phyloP scores from a whole-genome alignment of 2,113 vertebrate species.

The Cebidichthys violaceus region DNA sequence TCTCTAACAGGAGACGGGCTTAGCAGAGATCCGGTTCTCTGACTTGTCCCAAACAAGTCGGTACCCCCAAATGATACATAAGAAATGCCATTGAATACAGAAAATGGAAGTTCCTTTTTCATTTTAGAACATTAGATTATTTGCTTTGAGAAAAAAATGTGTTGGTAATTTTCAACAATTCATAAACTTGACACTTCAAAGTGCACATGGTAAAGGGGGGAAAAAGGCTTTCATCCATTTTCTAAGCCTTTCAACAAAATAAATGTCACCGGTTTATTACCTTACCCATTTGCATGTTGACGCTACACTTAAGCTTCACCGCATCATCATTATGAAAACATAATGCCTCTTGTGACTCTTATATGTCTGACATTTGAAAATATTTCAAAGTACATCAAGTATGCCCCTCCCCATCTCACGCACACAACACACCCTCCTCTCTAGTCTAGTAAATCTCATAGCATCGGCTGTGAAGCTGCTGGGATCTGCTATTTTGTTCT shows the following conservation, averaged over 20 bases:
- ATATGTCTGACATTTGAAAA: constrained; percentile 81
- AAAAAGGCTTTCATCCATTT: constrained; percentile 47
- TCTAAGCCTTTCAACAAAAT: constrained; percentile 35
- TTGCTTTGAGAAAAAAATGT: constrained; percentile 16
- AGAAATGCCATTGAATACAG: not conserved
- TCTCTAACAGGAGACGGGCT: no score
- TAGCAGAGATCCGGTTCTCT: no score
- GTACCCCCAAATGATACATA: not conserved
- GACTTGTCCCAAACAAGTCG: no score
- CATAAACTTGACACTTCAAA: constrained; percentile 63
- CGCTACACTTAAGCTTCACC: constrained; percentile 51
- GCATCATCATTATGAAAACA: constrained; percentile 69
- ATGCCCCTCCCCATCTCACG: constrained; percentile 31
- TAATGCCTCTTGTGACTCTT: constrained; percentile 71
- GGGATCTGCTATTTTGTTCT: constrained; percentile 83
- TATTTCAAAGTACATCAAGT: constrained; percentile 71
- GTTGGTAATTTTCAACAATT: constrained; percentile 29
- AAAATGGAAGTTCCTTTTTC: not conserved
- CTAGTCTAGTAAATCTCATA: constrained; percentile 78
- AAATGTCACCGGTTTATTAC: constrained; percentile 55
- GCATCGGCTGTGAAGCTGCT: constrained; percentile 78
- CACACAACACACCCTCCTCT: constrained; percentile 37
- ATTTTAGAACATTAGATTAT: not conserved
- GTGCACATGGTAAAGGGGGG: constrained; percentile 23
- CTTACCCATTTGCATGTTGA: constrained; percentile 65